Conservation (phyloP, 2,888 invertebrate species). For the Idaea aversata region DNA sequence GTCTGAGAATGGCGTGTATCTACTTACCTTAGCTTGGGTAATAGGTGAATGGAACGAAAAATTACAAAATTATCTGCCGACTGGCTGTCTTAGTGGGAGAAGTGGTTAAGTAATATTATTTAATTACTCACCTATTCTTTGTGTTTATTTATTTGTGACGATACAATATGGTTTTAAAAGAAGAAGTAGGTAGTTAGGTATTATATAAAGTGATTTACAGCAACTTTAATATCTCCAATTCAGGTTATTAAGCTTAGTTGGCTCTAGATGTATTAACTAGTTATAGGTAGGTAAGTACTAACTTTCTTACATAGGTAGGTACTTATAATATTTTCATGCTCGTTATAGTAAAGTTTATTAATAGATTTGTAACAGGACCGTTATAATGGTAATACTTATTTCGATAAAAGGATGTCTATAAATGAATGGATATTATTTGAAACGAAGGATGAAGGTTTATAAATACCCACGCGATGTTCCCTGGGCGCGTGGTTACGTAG, state of each 20-base stretch:
- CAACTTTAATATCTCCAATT: too few relatives aligned
- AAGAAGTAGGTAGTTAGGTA: too few relatives aligned
- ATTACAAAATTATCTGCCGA: constrained; percentile 12
- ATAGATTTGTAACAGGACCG: neutral
- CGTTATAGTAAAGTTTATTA: neutral
- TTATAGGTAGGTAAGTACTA: neutral
- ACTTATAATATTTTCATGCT: neutral
- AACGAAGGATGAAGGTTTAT: neutral
- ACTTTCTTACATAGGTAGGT: neutral
- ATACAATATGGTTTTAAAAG: neutral
- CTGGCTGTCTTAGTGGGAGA: neutral
- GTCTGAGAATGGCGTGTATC: constrained; percentile 5
- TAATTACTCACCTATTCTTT: neutral
- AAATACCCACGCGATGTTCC: neutral
- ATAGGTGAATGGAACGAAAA: constrained; percentile 18
- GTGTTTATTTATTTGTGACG: too few relatives aligned
- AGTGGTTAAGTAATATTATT: neutral
- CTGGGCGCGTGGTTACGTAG: neutral
- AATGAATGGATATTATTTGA: neutral
- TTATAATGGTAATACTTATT: neutral
- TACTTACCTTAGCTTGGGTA: constrained; percentile 5
- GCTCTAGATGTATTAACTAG: too few relatives aligned
- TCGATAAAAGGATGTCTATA: neutral
- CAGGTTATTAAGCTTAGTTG: too few relatives aligned
- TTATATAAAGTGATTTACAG: too few relatives aligned